Evolutionary conservation across 2,797 vertebrate species (phyloP), one percentile per base, ranked within the genome.

Genomic region (Carduelis carduelis): DNA sequence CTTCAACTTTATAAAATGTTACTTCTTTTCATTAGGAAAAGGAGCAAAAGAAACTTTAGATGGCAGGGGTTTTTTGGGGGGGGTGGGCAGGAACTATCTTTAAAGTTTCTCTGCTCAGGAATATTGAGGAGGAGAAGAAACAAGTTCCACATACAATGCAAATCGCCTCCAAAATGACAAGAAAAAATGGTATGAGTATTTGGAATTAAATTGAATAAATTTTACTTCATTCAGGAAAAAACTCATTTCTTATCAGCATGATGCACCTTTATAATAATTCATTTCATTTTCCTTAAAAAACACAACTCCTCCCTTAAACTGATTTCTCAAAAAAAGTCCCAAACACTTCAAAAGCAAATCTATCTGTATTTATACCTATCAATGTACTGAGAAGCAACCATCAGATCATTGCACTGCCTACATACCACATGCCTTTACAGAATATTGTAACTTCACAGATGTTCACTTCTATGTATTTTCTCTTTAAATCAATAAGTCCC

Each of bases 81-180:
- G 4, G 5, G 5, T 6, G 34, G 4, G 2, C 20, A 30, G 6
- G 12, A n/a, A 35, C 13, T 20, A 1, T 9, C 46, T 53, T 68
- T 30, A 64, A 4, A 17, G 3, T 77, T 89, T 69, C 50, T 56
- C 12, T 74, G 32, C 50, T 70, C 21, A 16, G 35, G 70, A 87
- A 71, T 59, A 61, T 0, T 27, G 43, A 64, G 32, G 26, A 34
- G 22, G 27, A 63, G 28, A 71, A 10, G 11, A 78, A 74, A 81
- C 44, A 87, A 89, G 10, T 27, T 60, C 66, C 21, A 12, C 0
- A 1, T 24, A 65, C 27, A 64, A 59, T 84, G 32, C 59, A 87
- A 87, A 56, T n/a, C 8, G 72, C 11, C 14, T 14, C 8, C 16
- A 75, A 75, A 41, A 55, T 37, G 79, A 68, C 30, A 30, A 60